These are phyloP conservation scores for Drosophila gunungcola DNA, from an alignment of 1,140 invertebrate species.

Conservation along the genomic window DNA sequence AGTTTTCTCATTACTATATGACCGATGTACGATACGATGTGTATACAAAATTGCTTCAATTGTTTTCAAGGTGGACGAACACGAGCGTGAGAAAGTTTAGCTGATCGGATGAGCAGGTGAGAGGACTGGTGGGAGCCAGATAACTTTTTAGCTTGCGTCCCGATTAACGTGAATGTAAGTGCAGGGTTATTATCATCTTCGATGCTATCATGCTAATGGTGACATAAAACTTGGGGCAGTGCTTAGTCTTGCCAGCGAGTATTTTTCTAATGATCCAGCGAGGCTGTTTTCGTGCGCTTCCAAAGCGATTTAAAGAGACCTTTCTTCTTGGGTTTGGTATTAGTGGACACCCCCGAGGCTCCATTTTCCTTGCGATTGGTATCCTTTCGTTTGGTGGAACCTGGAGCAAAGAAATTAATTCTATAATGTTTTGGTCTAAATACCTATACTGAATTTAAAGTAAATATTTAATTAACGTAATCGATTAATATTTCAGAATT, in stretches of 20 bases:
- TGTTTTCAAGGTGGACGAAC: slow-evolving; percentile 55
- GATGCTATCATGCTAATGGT: slow-evolving; percentile 28
- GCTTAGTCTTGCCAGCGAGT: slow-evolving; percentile 28
- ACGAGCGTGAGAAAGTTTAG: slow-evolving; percentile 58
- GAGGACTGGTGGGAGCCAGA: slow-evolving; percentile 12
- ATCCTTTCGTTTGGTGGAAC: slow-evolving; percentile 85
- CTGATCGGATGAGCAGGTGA: slow-evolving; percentile 38
- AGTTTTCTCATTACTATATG: slow-evolving; percentile 54
- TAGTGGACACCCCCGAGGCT: slow-evolving; percentile 50
- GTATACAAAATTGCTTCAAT: slow-evolving; percentile 50
- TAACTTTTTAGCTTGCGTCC: slow-evolving; percentile 13
- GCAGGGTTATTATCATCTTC: slow-evolving; percentile 51
- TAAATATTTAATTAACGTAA: too few relatives aligned
- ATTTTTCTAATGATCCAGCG: slow-evolving; percentile 89
- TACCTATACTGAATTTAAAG: too few relatives aligned
- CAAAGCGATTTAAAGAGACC: slow-evolving; percentile 93
- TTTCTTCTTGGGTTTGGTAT: slow-evolving; percentile 89
- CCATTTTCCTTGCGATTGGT: slow-evolving; percentile 52
- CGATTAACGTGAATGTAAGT: slow-evolving; percentile 38
- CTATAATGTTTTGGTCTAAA: too few relatives aligned
- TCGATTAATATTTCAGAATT: too few relatives aligned
- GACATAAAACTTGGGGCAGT: slow-evolving; percentile 53
- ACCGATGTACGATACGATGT: slow-evolving; percentile 54
- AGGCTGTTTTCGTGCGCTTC: slow-evolving; percentile 93
- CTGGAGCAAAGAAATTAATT: slow-evolving; percentile 81